Percentiles rank a stretch among this genome's conserved stretches.
These are phyloP conservation scores for Drosophila mimetica DNA, from an alignment of 2,888 invertebrate species.

Conservation along the genomic window DNA sequence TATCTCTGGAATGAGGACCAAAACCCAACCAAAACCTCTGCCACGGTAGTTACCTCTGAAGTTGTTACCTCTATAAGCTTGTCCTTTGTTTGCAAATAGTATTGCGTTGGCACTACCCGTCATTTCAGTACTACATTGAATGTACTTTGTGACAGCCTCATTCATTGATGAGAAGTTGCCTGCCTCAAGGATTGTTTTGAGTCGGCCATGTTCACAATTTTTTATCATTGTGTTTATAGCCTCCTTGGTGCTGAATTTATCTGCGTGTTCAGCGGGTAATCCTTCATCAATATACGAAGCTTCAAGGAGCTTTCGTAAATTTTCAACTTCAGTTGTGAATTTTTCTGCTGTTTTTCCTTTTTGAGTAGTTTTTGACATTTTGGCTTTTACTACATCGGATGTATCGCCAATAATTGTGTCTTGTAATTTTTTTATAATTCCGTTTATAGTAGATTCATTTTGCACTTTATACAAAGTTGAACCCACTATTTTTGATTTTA, in stretches of 20 bases:
- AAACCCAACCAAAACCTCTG: too few species aligned
- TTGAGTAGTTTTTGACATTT: not conserved
- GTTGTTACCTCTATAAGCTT: too few species aligned
- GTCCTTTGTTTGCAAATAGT: not conserved
- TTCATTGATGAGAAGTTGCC: too few species aligned
- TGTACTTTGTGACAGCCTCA: too few species aligned
- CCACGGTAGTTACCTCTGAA: too few species aligned
- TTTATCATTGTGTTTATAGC: not conserved
- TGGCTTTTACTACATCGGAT: not conserved
- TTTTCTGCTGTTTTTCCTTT: not conserved
- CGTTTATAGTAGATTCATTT: too few species aligned
- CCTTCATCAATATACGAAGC: slow-evolving; percentile 1
- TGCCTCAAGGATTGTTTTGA: too few species aligned
- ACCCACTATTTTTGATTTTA: too few species aligned
- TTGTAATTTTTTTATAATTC: not conserved
- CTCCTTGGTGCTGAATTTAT: not conserved
- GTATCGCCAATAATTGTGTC: not conserved
- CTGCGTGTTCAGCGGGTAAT: not conserved
- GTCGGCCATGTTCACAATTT: not conserved
- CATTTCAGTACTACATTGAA: too few species aligned
- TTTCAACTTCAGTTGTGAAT: not conserved
- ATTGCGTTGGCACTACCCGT: not conserved
- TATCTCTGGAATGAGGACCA: too few species aligned
- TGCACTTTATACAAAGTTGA: too few species aligned
- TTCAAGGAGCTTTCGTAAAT: not conserved